These are phyloP conservation scores for Stichopus chloronotus DNA, from an alignment of 35 echinoderm and acorn worm genomes.

Conservation along the genomic window DNA sequence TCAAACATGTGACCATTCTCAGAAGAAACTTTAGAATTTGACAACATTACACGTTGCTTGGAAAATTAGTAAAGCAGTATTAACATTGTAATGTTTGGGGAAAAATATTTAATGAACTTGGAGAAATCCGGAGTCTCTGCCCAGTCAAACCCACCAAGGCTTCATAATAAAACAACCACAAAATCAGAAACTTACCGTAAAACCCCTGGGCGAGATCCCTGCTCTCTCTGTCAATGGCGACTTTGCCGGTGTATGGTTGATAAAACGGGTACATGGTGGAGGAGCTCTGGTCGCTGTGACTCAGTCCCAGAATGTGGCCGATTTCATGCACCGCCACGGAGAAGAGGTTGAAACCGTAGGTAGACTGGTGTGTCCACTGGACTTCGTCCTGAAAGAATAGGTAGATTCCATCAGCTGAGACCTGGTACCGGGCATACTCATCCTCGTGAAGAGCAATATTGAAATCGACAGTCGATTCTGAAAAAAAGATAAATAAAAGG, in stretches of 20 bases:
- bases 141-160: too few species aligned
- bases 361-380: conserved; percentile 72
- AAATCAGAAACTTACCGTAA: conserved; percentile 54
- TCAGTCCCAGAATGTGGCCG: conserved; percentile 80
- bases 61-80: too few species aligned
- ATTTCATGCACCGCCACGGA: conserved; percentile 89
- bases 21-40: too few species aligned
- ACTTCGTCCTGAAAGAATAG: conserved; percentile 79
- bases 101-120: too few species aligned
- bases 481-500: not conserved
- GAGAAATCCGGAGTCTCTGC: too few species aligned
- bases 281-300: conserved; percentile 25
- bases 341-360: conserved; percentile 70
- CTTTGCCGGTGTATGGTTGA: conserved; percentile 29
- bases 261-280: conserved; percentile 81
- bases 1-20: too few species aligned
- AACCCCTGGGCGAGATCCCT: conserved; percentile 19
- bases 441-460: conserved; percentile 56
- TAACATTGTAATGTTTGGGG: too few species aligned
- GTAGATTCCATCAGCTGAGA: not conserved
- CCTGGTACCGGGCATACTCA: conserved; percentile 52
- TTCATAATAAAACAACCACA: too few species aligned
- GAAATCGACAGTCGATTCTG: conserved; percentile 39
- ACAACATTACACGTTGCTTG: too few species aligned
- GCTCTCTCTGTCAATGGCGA: conserved; percentile 64